These are phyloP conservation scores for Cariama cristata DNA, from an alignment of 2,113 vertebrate species.

Conservation along the genomic window DNA sequence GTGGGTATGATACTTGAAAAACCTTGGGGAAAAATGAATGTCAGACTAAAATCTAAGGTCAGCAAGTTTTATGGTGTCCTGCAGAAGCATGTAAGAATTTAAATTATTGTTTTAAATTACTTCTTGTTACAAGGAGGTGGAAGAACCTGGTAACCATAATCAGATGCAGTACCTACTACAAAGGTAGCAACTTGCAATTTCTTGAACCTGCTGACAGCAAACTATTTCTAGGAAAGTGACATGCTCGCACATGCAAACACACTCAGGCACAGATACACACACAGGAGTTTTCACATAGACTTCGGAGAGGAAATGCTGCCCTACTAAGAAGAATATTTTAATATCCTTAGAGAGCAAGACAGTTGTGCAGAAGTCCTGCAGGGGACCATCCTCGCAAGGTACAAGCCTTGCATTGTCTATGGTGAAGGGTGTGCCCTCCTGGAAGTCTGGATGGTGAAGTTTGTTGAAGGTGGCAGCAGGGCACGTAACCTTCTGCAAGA, in stretches of 20 bases:
- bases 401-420: not conserved
- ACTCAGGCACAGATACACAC: too few species aligned
- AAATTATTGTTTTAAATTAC: not conserved
- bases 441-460: not conserved
- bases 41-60: not conserved
- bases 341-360: not conserved
- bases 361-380: not conserved
- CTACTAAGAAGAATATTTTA: not conserved
- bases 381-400: not conserved
- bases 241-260: not conserved
- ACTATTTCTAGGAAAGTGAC: not conserved
- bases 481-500: not conserved
- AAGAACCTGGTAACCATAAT: not conserved
- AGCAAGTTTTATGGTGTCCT: not conserved
- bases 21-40: not conserved
- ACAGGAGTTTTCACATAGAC: not conserved
- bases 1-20: not conserved
- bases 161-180: not conserved
- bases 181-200: not conserved
- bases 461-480: not conserved
- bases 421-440: not conserved
- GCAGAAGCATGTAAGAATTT: not conserved
- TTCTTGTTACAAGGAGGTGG: not conserved
- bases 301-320: not conserved
- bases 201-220: not conserved